phyloP scores from a whole-genome alignment of 2,113 vertebrate genomes.

The Dissostichus mawsoni region DNA sequence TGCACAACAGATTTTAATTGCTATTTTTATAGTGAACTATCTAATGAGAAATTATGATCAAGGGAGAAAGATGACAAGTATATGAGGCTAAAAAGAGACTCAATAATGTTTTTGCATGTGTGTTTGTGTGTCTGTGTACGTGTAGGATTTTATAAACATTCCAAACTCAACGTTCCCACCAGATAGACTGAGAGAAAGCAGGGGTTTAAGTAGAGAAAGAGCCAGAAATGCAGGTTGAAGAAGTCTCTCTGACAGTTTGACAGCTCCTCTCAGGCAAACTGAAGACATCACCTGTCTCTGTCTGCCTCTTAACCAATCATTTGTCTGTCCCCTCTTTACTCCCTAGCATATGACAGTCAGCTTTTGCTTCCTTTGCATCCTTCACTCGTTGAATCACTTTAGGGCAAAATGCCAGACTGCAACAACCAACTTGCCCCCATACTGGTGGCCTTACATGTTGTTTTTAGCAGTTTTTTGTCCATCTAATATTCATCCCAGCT shows the following conservation, averaged over 20 bases:
- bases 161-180: constrained; percentile 7
- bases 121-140: not conserved
- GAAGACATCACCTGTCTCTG: constrained; percentile 45
- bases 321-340: constrained; percentile 42
- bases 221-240: constrained; percentile 4
- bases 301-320: constrained; percentile 44
- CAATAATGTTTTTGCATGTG: not conserved
- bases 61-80: not conserved
- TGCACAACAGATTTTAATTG: not conserved
- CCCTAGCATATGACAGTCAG: constrained; percentile 1
- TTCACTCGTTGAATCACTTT: constrained; percentile 9
- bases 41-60: not conserved
- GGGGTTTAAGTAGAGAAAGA: constrained; percentile 13
- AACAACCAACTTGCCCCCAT: constrained; percentile 7
- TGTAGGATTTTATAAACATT: not conserved
- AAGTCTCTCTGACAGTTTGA: constrained; percentile 57
- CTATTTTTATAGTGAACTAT: not conserved
- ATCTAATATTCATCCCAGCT: not conserved
- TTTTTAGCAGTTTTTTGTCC: not conserved
- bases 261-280: constrained; percentile 34
- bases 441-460: not conserved
- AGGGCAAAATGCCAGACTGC: constrained; percentile 18
- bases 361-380: constrained; percentile 18
- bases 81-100: not conserved
- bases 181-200: constrained; percentile 5